These are phyloP conservation scores for Nephrocerus scutellatus DNA, from an alignment of 2,888 invertebrate genomes.

Conservation along the genomic window DNA sequence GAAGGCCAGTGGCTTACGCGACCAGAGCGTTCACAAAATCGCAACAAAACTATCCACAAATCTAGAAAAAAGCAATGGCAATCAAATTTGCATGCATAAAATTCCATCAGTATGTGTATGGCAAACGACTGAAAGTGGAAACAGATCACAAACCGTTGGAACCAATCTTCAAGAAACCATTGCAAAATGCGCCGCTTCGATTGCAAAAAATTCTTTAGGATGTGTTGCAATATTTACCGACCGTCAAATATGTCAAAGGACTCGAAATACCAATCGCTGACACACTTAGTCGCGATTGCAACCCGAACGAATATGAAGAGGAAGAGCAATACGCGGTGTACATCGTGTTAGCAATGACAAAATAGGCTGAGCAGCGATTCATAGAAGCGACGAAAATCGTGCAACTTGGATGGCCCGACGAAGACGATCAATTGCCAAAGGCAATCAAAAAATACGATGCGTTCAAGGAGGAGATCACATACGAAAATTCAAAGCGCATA, in stretches of 20 bases:
- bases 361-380: too few species aligned
- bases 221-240: conserved; percentile 24
- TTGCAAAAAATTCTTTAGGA: conserved; percentile 28
- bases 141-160: conserved; percentile 31
- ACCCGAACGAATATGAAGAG: too few species aligned
- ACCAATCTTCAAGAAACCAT: conserved; percentile 27
- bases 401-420: too few species aligned
- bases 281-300: conserved; percentile 20
- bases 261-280: conserved; percentile 26
- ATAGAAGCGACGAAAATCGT: too few species aligned
- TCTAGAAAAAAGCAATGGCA: conserved; percentile 29
- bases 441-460: too few species aligned
- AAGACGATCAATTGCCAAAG: too few species aligned
- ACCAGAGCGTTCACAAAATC: conserved; percentile 32
- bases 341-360: too few species aligned
- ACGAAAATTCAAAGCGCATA: too few species aligned
- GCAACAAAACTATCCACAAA: conserved; percentile 20
- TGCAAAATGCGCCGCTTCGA: conserved; percentile 19
- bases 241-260: conserved; percentile 26
- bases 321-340: too few species aligned
- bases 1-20: conserved; percentile 37
- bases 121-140: conserved; percentile 19
- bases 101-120: conserved; percentile 36
- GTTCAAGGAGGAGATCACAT: too few species aligned
- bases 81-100: conserved; percentile 32